Evolutionary conservation across 2,113 vertebrate genomes (phyloP).

Genomic region (Seriola dumerili): DNA sequence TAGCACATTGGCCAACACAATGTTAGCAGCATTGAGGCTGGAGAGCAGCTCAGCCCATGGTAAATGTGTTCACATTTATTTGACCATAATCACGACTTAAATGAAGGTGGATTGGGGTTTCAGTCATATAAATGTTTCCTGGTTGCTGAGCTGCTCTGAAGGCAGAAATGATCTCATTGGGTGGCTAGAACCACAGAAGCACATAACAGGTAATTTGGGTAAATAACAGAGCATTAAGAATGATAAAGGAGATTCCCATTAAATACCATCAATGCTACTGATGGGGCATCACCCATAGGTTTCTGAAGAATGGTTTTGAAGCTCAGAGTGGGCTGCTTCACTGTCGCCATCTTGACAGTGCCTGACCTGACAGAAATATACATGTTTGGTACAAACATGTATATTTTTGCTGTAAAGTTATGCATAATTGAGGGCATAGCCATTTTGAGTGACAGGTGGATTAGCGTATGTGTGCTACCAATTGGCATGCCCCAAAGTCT

Average conservation of each 20-base stretch:
- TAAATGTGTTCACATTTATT: conserved; percentile 6
- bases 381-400: no score
- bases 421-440: no score
- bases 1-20: conserved; percentile 30
- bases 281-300: no score
- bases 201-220: not conserved
- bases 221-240: not conserved
- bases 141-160: not conserved
- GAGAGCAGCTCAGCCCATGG: not conserved
- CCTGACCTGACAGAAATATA: no score
- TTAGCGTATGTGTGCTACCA: no score
- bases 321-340: no score
- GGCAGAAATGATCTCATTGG: not conserved
- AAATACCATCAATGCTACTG: not conserved
- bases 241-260: not conserved
- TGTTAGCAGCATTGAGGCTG: conserved; percentile 33
- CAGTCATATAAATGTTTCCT: conserved; percentile 26
- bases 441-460: no score
- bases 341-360: no score
- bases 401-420: no score
- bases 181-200: not conserved
- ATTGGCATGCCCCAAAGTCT: no score
- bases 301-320: no score
- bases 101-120: conserved; percentile 25
- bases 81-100: conserved; percentile 31